These are phyloP conservation scores for Sandelia bainsii DNA, from an alignment of 2,797 vertebrate genomes.

Conservation along the genomic window DNA sequence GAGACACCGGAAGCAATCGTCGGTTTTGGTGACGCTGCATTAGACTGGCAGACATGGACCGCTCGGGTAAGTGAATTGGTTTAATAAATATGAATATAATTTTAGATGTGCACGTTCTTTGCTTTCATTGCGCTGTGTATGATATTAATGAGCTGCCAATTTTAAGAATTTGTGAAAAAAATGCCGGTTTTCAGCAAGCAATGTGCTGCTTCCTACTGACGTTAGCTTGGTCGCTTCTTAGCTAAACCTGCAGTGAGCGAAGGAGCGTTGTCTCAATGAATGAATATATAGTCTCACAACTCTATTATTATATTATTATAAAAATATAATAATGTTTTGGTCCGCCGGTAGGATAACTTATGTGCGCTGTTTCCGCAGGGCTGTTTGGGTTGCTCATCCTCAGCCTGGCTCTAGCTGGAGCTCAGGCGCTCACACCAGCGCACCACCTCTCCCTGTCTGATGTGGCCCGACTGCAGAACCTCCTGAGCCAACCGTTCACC, in stretches of 20 bases:
- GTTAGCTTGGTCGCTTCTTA: constrained; percentile 47
- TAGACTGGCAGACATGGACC: constrained; percentile 84
- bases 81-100: not conserved
- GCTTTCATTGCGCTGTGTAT: not conserved
- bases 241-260: constrained; percentile 41
- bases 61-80: constrained; percentile 75
- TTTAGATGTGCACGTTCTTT: rapidly evolving
- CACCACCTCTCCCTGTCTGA: constrained; percentile 90
- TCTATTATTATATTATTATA: too few species aligned
- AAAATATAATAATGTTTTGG: not conserved
- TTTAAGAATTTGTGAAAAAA: not conserved
- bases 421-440: constrained; percentile 87
- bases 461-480: constrained; percentile 87
- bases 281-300: not conserved
- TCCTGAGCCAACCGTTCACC: constrained; percentile 86
- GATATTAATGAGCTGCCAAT: not conserved
- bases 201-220: constrained; percentile 19
- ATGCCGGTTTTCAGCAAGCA: not conserved
- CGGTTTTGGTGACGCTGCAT: constrained; percentile 85
- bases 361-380: constrained; percentile 70
- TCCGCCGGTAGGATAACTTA: not conserved
- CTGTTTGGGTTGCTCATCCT: constrained; percentile 79
- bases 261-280: constrained; percentile 47
- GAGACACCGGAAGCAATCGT: constrained; percentile 78
- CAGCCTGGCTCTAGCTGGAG: constrained; percentile 75